Percentiles rank a stretch among this genome's conserved stretches.
phyloP scores from a whole-genome alignment of 2,888 invertebrate genomes.

The Meghimatium bilineatum region DNA sequence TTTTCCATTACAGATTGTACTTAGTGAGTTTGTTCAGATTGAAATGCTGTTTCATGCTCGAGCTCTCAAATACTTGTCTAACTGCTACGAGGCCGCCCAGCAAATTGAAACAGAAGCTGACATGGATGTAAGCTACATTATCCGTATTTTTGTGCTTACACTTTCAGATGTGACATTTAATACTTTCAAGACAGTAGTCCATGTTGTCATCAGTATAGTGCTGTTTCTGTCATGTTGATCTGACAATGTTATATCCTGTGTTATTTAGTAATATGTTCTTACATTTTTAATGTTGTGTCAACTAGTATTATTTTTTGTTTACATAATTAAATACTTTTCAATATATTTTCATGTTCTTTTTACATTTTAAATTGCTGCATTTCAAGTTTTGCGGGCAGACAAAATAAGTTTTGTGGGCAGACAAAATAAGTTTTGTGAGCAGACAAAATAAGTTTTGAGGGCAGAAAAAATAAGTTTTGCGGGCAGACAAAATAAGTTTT shows the following conservation, averaged over 20 bases:
- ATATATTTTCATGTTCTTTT: too few species aligned
- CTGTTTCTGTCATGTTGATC: too few species aligned
- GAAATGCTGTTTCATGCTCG: constrained; percentile 90
- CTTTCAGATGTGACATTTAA: too few species aligned
- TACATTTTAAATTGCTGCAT: too few species aligned
- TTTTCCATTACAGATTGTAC: constrained; percentile 67
- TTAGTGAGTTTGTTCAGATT: constrained; percentile 79
- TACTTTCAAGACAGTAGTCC: too few species aligned
- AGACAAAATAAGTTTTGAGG: background rate
- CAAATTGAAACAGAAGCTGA: constrained; percentile 85
- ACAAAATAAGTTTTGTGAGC: background rate
- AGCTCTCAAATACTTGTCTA: constrained; percentile 87
- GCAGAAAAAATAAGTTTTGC: too few species aligned
- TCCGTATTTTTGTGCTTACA: too few species aligned
- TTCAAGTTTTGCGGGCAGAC: background rate
- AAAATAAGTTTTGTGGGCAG: background rate
- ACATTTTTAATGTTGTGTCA: too few species aligned
- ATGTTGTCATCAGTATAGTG: too few species aligned
- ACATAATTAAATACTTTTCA: too few species aligned
- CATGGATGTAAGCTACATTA: constrained; percentile 64
- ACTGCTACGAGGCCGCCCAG: constrained; percentile 85
- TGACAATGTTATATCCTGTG: too few species aligned
- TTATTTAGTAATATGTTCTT: too few species aligned
- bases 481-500: background rate
- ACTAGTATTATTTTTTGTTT: background rate